Conservation (phyloP, 2,888 invertebrate species). For the Achlya flavicornis region DNA sequence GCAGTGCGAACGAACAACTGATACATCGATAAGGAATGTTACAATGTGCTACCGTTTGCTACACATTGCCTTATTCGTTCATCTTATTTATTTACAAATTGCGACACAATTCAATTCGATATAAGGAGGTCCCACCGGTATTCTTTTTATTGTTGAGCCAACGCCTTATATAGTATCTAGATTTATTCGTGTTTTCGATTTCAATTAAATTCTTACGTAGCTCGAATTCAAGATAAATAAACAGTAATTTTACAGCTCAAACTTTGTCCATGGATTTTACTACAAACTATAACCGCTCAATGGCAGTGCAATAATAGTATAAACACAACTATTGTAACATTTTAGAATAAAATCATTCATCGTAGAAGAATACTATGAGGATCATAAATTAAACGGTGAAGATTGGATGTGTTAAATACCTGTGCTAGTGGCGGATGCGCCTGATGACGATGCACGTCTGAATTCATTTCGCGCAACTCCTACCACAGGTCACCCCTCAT, state of each 20-base stretch:
- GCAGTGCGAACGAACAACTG: slow-evolving; percentile 24
- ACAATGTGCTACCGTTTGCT: slow-evolving; percentile 50
- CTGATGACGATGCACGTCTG: slow-evolving; percentile 81
- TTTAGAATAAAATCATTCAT: too few species aligned
- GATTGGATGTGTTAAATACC: slow-evolving; percentile 52
- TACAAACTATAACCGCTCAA: too few species aligned
- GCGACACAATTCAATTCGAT: slow-evolving; percentile 27
- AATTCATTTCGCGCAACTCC: slow-evolving; percentile 78
- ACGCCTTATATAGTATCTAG: not conserved
- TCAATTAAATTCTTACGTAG: not conserved
- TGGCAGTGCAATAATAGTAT: too few species aligned
- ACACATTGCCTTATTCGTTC: slow-evolving; percentile 49
- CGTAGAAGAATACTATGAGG: not conserved
- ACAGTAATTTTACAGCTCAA: too few species aligned
- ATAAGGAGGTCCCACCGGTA: not conserved
- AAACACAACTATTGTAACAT: too few species aligned
- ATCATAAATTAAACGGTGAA: too few species aligned
- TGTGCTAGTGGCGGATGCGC: slow-evolving; percentile 81
- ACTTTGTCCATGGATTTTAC: too few species aligned
- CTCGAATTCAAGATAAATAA: too few species aligned
- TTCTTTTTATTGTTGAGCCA: not conserved
- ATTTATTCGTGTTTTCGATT: not conserved
- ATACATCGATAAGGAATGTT: slow-evolving; percentile 61
- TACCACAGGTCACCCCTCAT: slow-evolving; percentile 73
- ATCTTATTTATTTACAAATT: slow-evolving; percentile 36